Evolutionary conservation across 2,888 invertebrate genomes (phyloP).

Genomic region (Agrilus cyanescens): DNA sequence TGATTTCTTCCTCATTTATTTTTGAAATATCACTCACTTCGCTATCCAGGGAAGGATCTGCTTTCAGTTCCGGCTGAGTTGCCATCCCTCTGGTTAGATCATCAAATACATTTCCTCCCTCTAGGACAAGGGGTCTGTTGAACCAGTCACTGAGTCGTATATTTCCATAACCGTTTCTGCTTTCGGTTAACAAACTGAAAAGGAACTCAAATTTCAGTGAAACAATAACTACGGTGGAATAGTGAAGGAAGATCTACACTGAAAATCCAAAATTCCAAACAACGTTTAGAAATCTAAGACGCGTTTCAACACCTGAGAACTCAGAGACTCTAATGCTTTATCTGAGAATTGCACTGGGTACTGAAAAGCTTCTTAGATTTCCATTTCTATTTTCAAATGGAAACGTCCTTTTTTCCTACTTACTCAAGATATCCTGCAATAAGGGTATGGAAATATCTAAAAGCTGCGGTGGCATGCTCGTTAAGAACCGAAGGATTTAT

Average conservation of each 20-base stretch:
- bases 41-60: conserved; percentile 65
- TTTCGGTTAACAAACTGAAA: conserved; percentile 46
- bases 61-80: conserved; percentile 62
- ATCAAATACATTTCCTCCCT: conserved; percentile 54
- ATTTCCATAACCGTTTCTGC: conserved; percentile 40
- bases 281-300: background rate
- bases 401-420: conserved; percentile 26
- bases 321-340: too few relatives aligned
- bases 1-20: background rate
- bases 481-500: conserved; percentile 55
- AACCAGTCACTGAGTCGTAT: conserved; percentile 62
- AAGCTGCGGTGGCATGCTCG: conserved; percentile 61
- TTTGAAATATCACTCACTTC: conserved; percentile 44
- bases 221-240: conserved; percentile 1
- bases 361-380: too few relatives aligned
- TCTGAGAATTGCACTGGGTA: too few relatives aligned
- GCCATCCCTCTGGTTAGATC: conserved; percentile 63
- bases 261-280: background rate
- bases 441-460: conserved; percentile 60
- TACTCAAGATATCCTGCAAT: conserved; percentile 60
- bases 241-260: background rate
- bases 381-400: too few relatives aligned
- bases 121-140: conserved; percentile 53
- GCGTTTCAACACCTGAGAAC: too few relatives aligned
- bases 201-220: conserved; percentile 5